Evolutionary conservation across 2,797 vertebrate species (phyloP).

Genomic region (Argya squamiceps): DNA sequence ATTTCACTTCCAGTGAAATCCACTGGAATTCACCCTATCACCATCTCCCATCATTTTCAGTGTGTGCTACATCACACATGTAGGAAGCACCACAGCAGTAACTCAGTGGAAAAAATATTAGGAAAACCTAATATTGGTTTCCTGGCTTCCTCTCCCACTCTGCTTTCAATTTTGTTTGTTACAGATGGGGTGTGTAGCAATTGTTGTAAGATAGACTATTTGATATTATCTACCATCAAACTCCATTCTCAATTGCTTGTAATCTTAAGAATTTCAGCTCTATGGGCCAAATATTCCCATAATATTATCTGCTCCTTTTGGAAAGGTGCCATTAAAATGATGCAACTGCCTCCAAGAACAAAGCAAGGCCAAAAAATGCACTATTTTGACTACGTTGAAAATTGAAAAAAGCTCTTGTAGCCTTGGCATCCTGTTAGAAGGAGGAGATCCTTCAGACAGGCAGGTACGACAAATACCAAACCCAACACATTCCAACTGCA

Average conservation of each 20-base stretch:
- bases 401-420: not conserved
- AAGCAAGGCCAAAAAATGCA: not conserved
- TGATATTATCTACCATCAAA: not conserved
- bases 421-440: not conserved
- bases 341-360: not conserved
- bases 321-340: not conserved
- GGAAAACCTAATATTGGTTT: not conserved
- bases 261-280: not conserved
- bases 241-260: not conserved
- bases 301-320: not conserved
- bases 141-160: not conserved
- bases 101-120: not conserved
- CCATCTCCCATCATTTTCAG: not conserved
- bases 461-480: not conserved
- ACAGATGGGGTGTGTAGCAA: not conserved
- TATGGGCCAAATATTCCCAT: not conserved
- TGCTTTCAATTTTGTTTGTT: not conserved
- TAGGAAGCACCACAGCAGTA: not conserved
- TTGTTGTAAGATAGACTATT: not conserved
- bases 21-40: too few relatives aligned
- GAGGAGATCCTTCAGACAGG: not conserved
- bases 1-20: too few relatives aligned
- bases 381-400: not conserved
- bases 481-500: not conserved
- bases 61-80: not conserved